Evolutionary conservation across 2,113 vertebrate genomes (phyloP).

Genomic region (Cichladusa arquata): DNA sequence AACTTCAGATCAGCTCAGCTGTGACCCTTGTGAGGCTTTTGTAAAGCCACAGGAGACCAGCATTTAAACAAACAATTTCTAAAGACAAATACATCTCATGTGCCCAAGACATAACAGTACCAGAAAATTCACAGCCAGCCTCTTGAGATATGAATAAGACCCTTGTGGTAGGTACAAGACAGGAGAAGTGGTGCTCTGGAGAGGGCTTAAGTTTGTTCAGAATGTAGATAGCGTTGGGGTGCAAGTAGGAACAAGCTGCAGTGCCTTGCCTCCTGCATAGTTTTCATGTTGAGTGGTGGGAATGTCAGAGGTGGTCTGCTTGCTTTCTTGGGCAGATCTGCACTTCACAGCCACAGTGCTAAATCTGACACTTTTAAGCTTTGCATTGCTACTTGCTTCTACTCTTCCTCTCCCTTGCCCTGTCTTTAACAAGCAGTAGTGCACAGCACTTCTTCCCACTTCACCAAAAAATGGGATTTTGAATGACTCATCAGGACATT

Average conservation of each 20-base stretch:
- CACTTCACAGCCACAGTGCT: not conserved
- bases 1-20: not conserved
- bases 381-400: not conserved
- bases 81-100: not conserved
- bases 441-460: not conserved
- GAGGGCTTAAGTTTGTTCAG: not conserved
- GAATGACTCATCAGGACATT: not conserved
- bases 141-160: not conserved
- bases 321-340: not conserved
- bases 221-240: not conserved
- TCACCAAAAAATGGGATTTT: not conserved
- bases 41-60: not conserved
- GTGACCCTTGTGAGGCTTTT: not conserved
- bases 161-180: not conserved
- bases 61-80: not conserved
- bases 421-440: not conserved
- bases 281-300: not conserved
- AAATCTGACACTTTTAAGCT: not conserved
- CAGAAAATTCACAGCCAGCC: not conserved
- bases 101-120: not conserved
- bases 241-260: conserved; percentile 7
- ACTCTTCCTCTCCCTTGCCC: not conserved
- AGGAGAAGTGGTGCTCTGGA: conserved; percentile 20
- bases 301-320: not conserved
- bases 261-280: not conserved